These are phyloP conservation scores for Heliconius himera DNA, from an alignment of 1,140 invertebrate genomes.

Conservation along the genomic window DNA sequence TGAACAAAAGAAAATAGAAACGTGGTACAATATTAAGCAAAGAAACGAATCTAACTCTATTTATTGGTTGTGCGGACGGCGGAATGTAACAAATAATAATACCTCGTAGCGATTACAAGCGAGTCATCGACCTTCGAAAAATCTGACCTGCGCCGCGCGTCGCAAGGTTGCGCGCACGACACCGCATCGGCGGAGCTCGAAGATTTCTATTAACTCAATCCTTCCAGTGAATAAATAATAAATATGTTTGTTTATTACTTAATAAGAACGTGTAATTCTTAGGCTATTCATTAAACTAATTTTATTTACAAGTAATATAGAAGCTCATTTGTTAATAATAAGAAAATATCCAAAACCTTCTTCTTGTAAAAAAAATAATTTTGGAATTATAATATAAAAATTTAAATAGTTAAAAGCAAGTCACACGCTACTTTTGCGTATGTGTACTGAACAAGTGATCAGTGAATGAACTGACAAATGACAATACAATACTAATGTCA, in stretches of 20 bases:
- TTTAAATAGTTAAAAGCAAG: too few relatives aligned
- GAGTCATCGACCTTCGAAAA: conserved; percentile 80
- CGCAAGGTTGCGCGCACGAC: conserved; percentile 68
- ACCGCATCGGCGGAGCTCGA: conserved; percentile 33
- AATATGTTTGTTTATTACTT: neutral
- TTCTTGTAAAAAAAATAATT: too few relatives aligned
- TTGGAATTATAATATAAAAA: too few relatives aligned
- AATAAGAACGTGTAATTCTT: neutral
- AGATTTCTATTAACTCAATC: neutral
- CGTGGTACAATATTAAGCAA: conserved; percentile 17
- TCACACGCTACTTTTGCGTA: too few relatives aligned
- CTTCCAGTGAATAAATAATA: neutral
- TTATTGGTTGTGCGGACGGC: conserved; percentile 24
- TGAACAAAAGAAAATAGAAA: conserved; percentile 9
- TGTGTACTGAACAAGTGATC: too few relatives aligned
- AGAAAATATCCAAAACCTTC: too few relatives aligned
- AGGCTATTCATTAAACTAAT: neutral
- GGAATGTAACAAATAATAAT: conserved; percentile 72
- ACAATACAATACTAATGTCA: too few relatives aligned
- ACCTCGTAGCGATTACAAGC: conserved; percentile 69
- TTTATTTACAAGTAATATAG: too few relatives aligned
- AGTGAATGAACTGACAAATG: too few relatives aligned
- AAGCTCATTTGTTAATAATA: too few relatives aligned
- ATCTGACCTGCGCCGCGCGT: conserved; percentile 74
- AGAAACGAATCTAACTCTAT: conserved; percentile 21